Conservation (phyloP, 2,888 invertebrate genomes). For the Tyria jacobaeae region DNA sequence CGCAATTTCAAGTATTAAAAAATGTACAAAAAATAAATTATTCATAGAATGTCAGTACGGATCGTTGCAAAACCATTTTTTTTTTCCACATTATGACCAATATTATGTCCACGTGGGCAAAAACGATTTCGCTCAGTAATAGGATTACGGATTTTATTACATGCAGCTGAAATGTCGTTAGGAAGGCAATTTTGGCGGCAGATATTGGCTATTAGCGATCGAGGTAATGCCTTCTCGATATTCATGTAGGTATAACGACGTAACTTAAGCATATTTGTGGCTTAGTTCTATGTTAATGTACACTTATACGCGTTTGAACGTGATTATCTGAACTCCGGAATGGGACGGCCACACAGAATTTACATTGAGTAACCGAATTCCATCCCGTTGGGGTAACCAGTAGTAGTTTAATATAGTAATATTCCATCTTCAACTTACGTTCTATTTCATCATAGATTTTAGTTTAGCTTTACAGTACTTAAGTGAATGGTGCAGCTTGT, state of each 20-base stretch:
- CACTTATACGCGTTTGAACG: conserved; percentile 31
- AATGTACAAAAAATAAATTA: conserved; percentile 36
- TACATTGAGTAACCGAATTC: conserved; percentile 34
- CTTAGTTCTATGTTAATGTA: conserved; percentile 54
- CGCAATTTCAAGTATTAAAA: conserved; percentile 20
- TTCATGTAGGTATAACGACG: conserved; percentile 71
- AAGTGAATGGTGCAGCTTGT: not conserved
- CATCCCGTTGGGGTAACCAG: conserved; percentile 42
- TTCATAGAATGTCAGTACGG: conserved; percentile 34
- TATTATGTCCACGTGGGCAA: conserved; percentile 65
- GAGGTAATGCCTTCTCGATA: conserved; percentile 79
- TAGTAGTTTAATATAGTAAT: conserved; percentile 32
- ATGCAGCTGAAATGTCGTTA: conserved; percentile 83
- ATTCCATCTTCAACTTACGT: conserved; percentile 25
- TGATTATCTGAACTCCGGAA: conserved; percentile 40
- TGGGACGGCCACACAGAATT: conserved; percentile 35
- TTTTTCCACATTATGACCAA: conserved; percentile 52
- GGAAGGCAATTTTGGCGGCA: conserved; percentile 83
- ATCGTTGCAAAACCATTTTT: conserved; percentile 40
- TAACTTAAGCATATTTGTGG: conserved; percentile 73
- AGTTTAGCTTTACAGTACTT: conserved; percentile 27
- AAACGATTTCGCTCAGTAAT: conserved; percentile 74
- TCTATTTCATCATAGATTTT: conserved; percentile 18
- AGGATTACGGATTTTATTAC: conserved; percentile 84
- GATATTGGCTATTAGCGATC: conserved; percentile 85